These are phyloP conservation scores for Galagoides demidoff DNA, from an alignment of 2,797 vertebrate species.

Conservation along the genomic window DNA sequence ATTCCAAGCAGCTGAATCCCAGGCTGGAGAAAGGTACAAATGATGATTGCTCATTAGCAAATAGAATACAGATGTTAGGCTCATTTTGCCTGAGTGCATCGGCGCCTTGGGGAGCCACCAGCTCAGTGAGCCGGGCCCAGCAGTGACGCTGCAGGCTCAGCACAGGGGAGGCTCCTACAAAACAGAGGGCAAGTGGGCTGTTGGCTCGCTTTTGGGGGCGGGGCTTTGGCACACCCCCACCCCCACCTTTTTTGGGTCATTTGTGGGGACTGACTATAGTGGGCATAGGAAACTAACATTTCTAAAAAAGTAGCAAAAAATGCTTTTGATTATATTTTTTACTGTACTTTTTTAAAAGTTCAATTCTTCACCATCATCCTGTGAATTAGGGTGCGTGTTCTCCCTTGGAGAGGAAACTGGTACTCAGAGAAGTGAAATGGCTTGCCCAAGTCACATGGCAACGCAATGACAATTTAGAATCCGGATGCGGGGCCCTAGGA, in stretches of 20 bases:
- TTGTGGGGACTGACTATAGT: not conserved
- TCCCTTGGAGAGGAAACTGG: not conserved
- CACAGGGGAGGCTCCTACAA: conserved; percentile 30
- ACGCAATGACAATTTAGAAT: not conserved
- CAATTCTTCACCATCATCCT: not conserved
- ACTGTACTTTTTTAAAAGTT: not conserved
- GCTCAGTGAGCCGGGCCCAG: conserved; percentile 77
- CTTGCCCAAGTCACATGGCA: not conserved
- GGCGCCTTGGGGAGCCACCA: conserved; percentile 84
- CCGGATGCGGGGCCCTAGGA: not conserved
- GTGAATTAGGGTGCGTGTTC: not conserved
- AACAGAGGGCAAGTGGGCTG: not conserved
- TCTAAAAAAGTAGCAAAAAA: not conserved
- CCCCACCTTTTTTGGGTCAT: accelerated
- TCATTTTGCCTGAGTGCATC: conserved; percentile 86
- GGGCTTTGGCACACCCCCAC: not conserved
- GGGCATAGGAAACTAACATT: not conserved
- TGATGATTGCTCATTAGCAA: conserved; percentile 90
- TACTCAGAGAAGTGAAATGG: not conserved
- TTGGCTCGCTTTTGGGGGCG: not conserved
- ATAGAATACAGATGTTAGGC: conserved; percentile 88
- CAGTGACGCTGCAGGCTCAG: not conserved
- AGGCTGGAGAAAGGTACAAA: conserved; percentile 89
- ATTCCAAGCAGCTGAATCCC: conserved; percentile 88
- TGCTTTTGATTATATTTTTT: not conserved